A percentile compares a stretch with the other conserved stretches of the same genome.
phyloP scores from a whole-genome alignment of 2,113 vertebrate genomes.

The Solea senegalensis region DNA sequence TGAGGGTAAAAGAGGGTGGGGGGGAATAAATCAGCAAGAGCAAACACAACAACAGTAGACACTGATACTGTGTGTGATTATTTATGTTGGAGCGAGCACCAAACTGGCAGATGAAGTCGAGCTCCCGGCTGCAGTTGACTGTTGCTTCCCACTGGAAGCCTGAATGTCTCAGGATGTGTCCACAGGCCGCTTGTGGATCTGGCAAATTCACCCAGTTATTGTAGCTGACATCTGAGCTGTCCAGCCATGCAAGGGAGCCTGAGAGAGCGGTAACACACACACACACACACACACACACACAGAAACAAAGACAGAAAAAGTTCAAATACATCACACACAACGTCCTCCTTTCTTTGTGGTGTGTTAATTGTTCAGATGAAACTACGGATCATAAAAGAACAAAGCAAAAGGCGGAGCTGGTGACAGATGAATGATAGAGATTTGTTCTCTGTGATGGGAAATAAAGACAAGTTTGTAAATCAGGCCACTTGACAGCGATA shows the following conservation, averaged over 20 bases:
- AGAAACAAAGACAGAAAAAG: neutral
- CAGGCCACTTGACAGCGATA: constrained; percentile 39
- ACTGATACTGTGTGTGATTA: neutral
- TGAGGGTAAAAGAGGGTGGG: constrained; percentile 44
- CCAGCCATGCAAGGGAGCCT: constrained; percentile 88
- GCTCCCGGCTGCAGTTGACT: constrained; percentile 86
- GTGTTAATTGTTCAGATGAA: neutral
- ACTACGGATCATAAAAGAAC: constrained; percentile 25
- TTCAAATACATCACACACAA: neutral
- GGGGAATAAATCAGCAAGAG: neutral
- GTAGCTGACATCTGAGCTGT: constrained; percentile 87
- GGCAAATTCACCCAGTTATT: constrained; percentile 83
- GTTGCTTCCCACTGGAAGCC: constrained; percentile 85
- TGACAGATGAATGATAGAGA: constrained; percentile 22
- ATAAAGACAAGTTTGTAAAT: constrained; percentile 59
- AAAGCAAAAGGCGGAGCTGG: constrained; percentile 9
- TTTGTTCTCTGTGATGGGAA: constrained; percentile 24
- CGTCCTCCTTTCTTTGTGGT: neutral
- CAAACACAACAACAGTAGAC: neutral
- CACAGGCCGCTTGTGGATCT: constrained; percentile 74
- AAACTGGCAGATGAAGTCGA: constrained; percentile 91
- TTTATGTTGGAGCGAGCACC: constrained; percentile 75
- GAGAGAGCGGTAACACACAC: constrained; percentile 12
- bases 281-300: too few relatives aligned
- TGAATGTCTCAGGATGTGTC: constrained; percentile 82